These are phyloP conservation scores for Mythimna pallens DNA, from an alignment of 2,888 invertebrate species.

Conservation along the genomic window DNA sequence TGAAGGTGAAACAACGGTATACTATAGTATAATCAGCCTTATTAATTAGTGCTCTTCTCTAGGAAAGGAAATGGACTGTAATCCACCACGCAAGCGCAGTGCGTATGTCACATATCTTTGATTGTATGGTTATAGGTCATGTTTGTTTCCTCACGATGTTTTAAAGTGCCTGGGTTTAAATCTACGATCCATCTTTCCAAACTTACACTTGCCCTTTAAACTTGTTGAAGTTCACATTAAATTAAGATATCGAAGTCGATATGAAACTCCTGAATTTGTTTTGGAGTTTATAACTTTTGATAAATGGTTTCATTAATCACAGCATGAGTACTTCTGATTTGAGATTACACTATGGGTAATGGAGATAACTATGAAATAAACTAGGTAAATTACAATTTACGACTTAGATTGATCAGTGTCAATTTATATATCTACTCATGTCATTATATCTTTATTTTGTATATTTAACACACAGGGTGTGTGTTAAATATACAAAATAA, in stretches of 20 bases:
- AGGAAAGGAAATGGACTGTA: too few species aligned
- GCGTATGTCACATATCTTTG: too few species aligned
- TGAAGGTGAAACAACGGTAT: constrained; percentile 1
- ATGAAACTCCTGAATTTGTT: background rate
- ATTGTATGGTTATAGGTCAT: too few species aligned
- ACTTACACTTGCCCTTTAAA: background rate
- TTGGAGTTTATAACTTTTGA: background rate
- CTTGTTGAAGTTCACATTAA: constrained; percentile 9
- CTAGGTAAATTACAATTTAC: background rate
- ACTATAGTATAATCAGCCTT: background rate
- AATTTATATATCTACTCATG: too few species aligned
- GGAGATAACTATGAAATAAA: background rate
- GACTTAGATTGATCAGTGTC: background rate
- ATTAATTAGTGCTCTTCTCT: too few species aligned
- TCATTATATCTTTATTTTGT: too few species aligned
- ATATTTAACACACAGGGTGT: too few species aligned
- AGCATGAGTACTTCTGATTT: background rate
- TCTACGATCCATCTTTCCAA: background rate
- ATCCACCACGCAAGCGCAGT: too few species aligned
- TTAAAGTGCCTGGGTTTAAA: too few species aligned
- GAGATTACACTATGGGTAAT: background rate
- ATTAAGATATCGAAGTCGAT: background rate
- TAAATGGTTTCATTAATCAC: background rate
- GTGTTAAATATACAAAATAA: too few species aligned
- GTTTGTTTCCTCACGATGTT: too few species aligned